Evolutionary conservation across 2,888 invertebrate genomes (phyloP).

Genomic region (Eilema sororculum): DNA sequence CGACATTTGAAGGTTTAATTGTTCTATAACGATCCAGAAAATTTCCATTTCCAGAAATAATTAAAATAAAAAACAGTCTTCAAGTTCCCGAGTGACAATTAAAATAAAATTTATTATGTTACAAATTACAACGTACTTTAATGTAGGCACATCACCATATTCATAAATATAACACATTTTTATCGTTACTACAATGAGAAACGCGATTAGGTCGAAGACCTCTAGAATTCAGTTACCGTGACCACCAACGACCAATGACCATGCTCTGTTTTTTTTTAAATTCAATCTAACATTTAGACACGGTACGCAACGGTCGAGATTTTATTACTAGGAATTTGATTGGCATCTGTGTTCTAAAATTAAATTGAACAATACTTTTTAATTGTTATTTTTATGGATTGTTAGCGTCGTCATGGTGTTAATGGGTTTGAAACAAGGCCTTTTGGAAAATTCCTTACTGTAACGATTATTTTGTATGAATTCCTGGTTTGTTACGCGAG

Average conservation of each 20-base stretch:
- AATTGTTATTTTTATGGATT: slow-evolving; percentile 20
- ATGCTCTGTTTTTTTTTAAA: slow-evolving; percentile 47
- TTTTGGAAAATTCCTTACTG: slow-evolving; percentile 1
- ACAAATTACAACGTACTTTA: not conserved
- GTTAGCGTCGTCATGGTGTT: slow-evolving; percentile 15
- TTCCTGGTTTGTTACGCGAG: not conserved
- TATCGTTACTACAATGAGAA: slow-evolving; percentile 4
- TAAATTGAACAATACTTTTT: slow-evolving; percentile 22
- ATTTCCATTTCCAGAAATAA: too few species aligned
- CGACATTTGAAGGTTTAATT: too few species aligned
- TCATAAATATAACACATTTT: slow-evolving; percentile 6
- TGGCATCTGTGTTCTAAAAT: slow-evolving; percentile 17
- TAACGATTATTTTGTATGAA: not conserved
- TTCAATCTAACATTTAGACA: slow-evolving; percentile 50
- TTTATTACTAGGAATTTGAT: slow-evolving; percentile 35
- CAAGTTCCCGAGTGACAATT: too few species aligned
- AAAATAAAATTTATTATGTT: not conserved
- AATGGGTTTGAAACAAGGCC: slow-evolving; percentile 14
- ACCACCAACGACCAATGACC: slow-evolving; percentile 37
- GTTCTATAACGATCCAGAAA: too few species aligned
- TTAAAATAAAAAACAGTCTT: too few species aligned
- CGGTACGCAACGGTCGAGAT: slow-evolving; percentile 43
- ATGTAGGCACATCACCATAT: not conserved
- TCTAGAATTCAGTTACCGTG: slow-evolving; percentile 23
- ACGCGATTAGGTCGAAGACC: slow-evolving; percentile 24